Evolutionary conservation across 2,797 vertebrate species (phyloP).

Genomic region (Sylvia borin): DNA sequence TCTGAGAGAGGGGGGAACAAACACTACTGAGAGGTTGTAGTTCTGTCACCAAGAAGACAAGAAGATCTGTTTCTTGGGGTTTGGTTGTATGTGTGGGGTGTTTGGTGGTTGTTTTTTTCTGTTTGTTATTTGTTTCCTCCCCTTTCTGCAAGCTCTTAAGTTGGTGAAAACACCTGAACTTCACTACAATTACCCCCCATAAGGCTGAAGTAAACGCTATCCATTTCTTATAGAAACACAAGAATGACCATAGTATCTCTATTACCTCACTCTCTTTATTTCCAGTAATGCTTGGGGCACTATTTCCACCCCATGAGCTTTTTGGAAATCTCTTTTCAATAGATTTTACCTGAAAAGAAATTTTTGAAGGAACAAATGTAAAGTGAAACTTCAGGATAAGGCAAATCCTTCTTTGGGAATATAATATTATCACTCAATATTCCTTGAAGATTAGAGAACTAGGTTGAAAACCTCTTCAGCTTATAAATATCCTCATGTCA

Average conservation of each 20-base stretch:
- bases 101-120: neutral
- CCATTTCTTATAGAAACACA: neutral
- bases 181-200: neutral
- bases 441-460: neutral
- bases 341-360: neutral
- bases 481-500: neutral
- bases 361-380: neutral
- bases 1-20: neutral
- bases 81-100: neutral
- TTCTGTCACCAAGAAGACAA: neutral
- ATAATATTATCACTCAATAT: neutral
- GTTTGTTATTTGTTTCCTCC: fast-evolving
- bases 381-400: neutral
- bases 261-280: neutral
- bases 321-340: neutral
- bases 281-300: neutral
- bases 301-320: neutral
- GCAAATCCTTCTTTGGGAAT: neutral
- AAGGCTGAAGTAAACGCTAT: neutral
- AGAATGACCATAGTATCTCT: neutral
- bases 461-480: neutral
- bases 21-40: neutral
- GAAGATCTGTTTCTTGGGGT: neutral
- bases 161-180: neutral
- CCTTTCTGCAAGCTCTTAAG: neutral